phyloP scores from a whole-genome alignment of 1,140 invertebrate genomes.

The Paramacrobiotus metropolitanus region DNA sequence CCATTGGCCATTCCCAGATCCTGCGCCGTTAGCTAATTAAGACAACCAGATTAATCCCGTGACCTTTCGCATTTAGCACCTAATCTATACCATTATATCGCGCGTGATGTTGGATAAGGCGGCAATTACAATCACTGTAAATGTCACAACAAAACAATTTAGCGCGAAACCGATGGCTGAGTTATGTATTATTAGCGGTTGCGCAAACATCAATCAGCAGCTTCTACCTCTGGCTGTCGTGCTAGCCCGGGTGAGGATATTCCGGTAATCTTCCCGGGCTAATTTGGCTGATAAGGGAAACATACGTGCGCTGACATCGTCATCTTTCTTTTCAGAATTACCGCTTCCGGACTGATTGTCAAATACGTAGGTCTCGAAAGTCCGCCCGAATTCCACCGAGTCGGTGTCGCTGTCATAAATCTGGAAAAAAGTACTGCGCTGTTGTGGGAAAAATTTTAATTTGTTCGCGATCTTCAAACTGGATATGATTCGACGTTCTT shows the following conservation, averaged over 20 bases:
- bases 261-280: not conserved
- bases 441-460: too few relatives aligned
- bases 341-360: too few relatives aligned
- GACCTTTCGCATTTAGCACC: too few relatives aligned
- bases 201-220: too few relatives aligned
- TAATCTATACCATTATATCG: constrained; percentile 1
- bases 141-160: too few relatives aligned
- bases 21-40: not conserved
- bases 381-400: not conserved
- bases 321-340: too few relatives aligned
- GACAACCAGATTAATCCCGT: too few relatives aligned
- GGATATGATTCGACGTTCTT: too few relatives aligned
- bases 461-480: too few relatives aligned
- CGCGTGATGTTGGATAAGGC: not conserved
- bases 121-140: not conserved
- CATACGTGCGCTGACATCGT: not conserved
- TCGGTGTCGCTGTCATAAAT: not conserved
- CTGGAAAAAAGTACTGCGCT: too few relatives aligned
- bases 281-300: not conserved
- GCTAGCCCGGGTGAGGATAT: not conserved
- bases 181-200: too few relatives aligned
- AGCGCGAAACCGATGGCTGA: too few relatives aligned
- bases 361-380: not conserved
- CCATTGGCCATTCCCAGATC: constrained; percentile 1
- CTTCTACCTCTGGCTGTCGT: not conserved